Evolutionary conservation across 2,888 invertebrate genomes (phyloP), one percentile per base, ranked within the genome.

Genomic region (Ischnus inquisitorius): DNA sequence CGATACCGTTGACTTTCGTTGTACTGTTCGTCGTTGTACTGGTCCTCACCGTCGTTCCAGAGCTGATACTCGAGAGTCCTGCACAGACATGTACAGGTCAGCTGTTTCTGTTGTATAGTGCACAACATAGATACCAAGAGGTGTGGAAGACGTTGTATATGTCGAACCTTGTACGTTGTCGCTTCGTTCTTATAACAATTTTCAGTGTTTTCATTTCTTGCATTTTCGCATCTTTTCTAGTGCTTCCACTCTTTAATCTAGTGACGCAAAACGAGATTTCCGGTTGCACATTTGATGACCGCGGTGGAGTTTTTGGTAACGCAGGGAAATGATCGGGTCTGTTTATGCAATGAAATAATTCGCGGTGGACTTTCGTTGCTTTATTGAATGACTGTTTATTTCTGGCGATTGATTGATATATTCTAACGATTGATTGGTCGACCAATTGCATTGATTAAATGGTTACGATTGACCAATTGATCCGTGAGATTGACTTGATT

Each of bases 1-100:
- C 67, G 79, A 83, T 83, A 83, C 67, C 69, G 75, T 84, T 84
- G 82, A 84, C 71, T 84, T 64, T 46, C 69, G 77, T 62, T 77
- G 72, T 62, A 69, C 51, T 54, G 34, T 51, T 28, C 51, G 51
- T 69, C 51, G 51, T 39, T 51, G 69, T 6, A 12, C 43, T 5
- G 28, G 68, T 48, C 62, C 75, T n/a, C 19, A 8, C 10, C 64
- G n/a, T 60, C 43, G 60, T 72, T 60, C 46, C 54, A 54, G 14
- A 46, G 43, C 54, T 41, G 78, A 84, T 72, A 82, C 68, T 86
- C 64, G 71, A 82, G 82, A 84, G 69, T 68, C 74, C 60, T 77
- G 22, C 57, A 64, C 62, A 68, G 60, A 19, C 34, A 34, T 19
- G 46, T 60, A 69, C 60, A 48, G 34, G 34, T 28, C 68, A 62